phyloP scores from a whole-genome alignment of 92 coral and sea anemone genomes.

The Siderastrea siderea region DNA sequence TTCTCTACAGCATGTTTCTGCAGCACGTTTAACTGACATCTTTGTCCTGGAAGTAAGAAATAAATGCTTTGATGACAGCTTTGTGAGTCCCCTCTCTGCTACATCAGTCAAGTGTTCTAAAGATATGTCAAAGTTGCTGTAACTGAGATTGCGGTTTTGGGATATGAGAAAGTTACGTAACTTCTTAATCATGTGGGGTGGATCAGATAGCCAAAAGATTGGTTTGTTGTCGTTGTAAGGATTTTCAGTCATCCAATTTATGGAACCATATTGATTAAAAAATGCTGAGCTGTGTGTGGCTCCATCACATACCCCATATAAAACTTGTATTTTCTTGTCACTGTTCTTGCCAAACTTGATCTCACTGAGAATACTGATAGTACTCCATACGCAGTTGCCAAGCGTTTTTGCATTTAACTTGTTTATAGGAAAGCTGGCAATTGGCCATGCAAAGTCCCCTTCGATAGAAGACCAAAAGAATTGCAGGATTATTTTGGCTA shows the following conservation, averaged over 20 bases:
- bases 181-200: constrained; percentile 52
- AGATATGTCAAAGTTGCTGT: background rate
- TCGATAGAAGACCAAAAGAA: constrained; percentile 34
- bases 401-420: constrained; percentile 16
- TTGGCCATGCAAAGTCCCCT: constrained; percentile 56
- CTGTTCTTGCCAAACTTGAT: background rate
- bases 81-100: background rate
- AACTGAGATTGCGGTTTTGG: background rate
- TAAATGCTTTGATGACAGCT: constrained; percentile 29
- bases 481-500: constrained; percentile 24
- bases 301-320: constrained; percentile 56
- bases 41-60: constrained; percentile 33
- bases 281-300: constrained; percentile 54
- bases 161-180: constrained; percentile 26
- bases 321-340: constrained; percentile 8
- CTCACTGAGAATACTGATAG: background rate
- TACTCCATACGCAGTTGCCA: background rate
- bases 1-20: constrained; percentile 44
- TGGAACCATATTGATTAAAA: constrained; percentile 20
- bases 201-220: constrained; percentile 50
- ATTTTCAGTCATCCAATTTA: constrained; percentile 38
- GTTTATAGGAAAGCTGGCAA: constrained; percentile 45
- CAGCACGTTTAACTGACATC: constrained; percentile 51
- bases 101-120: background rate
- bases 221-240: constrained; percentile 46